Base-by-base conservation (phyloP, 2,113 vertebrate species). In the Hypocryptadius cinnamomeus region DNA sequence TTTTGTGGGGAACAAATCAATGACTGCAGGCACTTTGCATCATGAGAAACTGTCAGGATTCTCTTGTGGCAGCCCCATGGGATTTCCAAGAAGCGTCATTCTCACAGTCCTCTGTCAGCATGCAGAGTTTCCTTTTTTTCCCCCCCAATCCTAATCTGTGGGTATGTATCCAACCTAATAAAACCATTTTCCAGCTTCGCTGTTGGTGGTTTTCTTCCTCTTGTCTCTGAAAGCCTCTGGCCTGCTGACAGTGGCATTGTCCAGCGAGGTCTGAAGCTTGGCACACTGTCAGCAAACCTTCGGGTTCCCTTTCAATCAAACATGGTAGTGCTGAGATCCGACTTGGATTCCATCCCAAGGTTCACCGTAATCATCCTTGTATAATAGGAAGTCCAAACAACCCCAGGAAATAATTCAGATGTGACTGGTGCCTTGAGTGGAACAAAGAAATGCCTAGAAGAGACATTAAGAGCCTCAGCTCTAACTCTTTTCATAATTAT, bases 341-440 rank as follows among this genome's bases (percentile, higher is more conserved):
- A 21, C 89, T 87, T 93, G 93, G 95, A 92, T 65, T 79, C 87
- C 84, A 60, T 89, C 95, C 95, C 94, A 37, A 85, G 73, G 84
- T 78, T 92, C 94, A 31, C 89, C 85, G 56, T 79, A 64, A 87
- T 91, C 91, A 89, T 92, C 84, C 78, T 68, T 13, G 1, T 50
- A 89, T 44, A 94, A 95, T 85, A 60, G 69, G 87, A 92, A 85
- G 91, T 87, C 89, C 93, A 91, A 37, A 93, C 94, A 96, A 89
- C 89, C 87, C 93, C 85, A 94, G 94, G 95, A 95, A 91, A 81
- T 92, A 86, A 94, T 96, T 95, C 94, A 79, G 81, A 79, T 92
- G 78, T 8, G 7, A 84, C 70, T 56, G 78, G 61, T 92, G 87
- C 73, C 57, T 91, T 42, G 70, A 79, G 68, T 54, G 39, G 72